Percentiles rank a stretch among this genome's conserved stretches.
Evolutionary conservation across 2,888 invertebrate species (phyloP).

Genomic region (Venustoraphidia nigricollis): DNA sequence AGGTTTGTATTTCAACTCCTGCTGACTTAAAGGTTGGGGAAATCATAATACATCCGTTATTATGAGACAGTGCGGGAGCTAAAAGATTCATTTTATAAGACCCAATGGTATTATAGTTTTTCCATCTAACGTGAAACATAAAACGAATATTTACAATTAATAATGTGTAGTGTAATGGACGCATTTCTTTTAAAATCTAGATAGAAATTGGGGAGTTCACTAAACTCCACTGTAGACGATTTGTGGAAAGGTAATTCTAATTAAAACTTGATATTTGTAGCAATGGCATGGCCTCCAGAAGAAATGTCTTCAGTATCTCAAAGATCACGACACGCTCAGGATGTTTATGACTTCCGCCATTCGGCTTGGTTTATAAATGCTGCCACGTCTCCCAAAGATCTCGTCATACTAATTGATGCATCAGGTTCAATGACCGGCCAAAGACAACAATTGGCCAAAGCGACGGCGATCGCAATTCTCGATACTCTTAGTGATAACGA

Average conservation of each 20-base stretch:
- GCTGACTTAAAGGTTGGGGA: neutral
- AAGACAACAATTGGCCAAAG: slow-evolving; percentile 69
- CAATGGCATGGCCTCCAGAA: slow-evolving; percentile 73
- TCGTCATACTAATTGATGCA: slow-evolving; percentile 84
- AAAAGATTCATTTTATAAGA: too few species aligned
- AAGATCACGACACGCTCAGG: slow-evolving; percentile 60
- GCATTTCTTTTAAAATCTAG: neutral
- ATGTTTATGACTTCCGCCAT: slow-evolving; percentile 86
- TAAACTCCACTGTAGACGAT: neutral
- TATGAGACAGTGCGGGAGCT: too few species aligned
- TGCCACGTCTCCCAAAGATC: slow-evolving; percentile 92
- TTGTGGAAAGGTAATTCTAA: neutral
- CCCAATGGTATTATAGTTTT: too few species aligned
- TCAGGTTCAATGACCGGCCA: slow-evolving; percentile 81
- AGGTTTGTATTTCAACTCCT: slow-evolving; percentile 35
- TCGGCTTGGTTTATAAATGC: slow-evolving; percentile 95
- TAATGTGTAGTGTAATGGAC: neutral
- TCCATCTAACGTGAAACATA: too few species aligned
- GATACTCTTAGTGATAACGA: slow-evolving; percentile 95
- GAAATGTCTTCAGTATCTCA: slow-evolving; percentile 38
- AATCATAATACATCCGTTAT: too few species aligned
- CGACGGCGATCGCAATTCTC: slow-evolving; percentile 76
- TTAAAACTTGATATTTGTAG: slow-evolving; percentile 25
- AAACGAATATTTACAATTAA: neutral
- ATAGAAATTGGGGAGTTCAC: neutral